A percentile compares a stretch with the other conserved stretches of the same genome.
These are phyloP conservation scores for Clunio marinus DNA, from an alignment of 2,888 invertebrate species.

Conservation along the genomic window DNA sequence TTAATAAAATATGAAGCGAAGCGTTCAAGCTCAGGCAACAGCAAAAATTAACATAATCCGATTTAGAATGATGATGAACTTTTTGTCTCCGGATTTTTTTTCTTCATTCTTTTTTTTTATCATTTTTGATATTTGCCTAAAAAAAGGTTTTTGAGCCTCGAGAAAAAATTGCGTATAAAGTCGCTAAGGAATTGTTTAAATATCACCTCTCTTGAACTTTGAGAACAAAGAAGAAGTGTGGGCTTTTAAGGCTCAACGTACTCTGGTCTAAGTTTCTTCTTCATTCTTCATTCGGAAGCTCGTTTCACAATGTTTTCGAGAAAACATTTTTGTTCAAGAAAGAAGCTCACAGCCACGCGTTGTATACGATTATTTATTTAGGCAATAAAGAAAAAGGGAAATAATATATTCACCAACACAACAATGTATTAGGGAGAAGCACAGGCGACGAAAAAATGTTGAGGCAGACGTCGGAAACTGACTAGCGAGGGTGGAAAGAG, in stretches of 20 bases:
- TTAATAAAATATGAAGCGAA: neutral
- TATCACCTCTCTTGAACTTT: neutral
- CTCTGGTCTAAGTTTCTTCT: neutral
- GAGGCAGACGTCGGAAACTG: slow-evolving; percentile 34
- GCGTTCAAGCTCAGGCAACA: slow-evolving; percentile 7
- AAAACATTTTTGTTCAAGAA: neutral
- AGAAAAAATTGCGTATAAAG: neutral
- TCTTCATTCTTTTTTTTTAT: too few species aligned
- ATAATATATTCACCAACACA: neutral
- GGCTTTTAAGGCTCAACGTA: slow-evolving; percentile 21
- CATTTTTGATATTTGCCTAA: neutral
- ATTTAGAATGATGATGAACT: slow-evolving; percentile 10
- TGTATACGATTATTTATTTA: slow-evolving; percentile 12
- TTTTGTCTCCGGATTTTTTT: too few species aligned
- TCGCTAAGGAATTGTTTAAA: neutral
- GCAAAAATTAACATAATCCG: slow-evolving; percentile 8
- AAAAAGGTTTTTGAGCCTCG: neutral
- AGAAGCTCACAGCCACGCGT: slow-evolving; percentile 1
- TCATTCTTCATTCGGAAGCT: neutral
- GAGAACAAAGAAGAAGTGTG: slow-evolving; percentile 3
- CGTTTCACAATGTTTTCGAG: too few species aligned
- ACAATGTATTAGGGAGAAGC: neutral
- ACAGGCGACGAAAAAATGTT: slow-evolving; percentile 29
- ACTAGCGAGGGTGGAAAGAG: neutral
- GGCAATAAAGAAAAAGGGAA: neutral